Base-by-base conservation (phyloP, 2,113 vertebrate genomes). In the Asarcornis scutulata region DNA sequence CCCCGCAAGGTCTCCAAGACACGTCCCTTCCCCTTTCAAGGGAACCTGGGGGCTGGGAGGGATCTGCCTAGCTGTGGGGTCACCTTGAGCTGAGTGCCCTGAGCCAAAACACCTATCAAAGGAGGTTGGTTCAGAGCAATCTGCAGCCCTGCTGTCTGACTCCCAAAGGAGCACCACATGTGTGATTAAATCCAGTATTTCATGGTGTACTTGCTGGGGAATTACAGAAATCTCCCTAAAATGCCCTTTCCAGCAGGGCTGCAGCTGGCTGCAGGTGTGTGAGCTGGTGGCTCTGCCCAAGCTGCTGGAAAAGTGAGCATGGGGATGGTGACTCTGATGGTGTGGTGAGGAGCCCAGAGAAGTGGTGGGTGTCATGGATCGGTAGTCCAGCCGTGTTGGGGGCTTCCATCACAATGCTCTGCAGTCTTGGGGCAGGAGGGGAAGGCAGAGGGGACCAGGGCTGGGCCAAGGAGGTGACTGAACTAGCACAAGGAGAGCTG, bases 1-100 rank as follows among this genome's bases (percentile, higher is more conserved):
- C 55, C 50, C 12, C 18, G 6, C 11, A 4, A 25, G 50, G 21
- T 13, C 5, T 27, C 55, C 31, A 32, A 13, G n/a, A 59, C 36
- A 26, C 0, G 0, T 17, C 9, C 67, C 0, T 0, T 55, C 56
- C 60, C 62, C 34, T 40, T 53, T 18, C 1, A 4, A 27, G 81
- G 53, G 58, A 66, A 69, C 23, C 34, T 53, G n/a, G 44, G n/a
- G 18, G 7, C n/a, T 40, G 53, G 34, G n/a, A 79, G 50, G 71
- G 67, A 73, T 14, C 4, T 2, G 34, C 38, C 71, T 20, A 42
- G 42, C 38, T 8, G 0, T 13, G 44, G 17, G 6, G 52, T 53
- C 66, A 58, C n/a, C 40, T 38, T 29, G 46, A 83, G 68, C n/a
- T 25, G 63, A 71, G 18, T 29, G 67, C 14, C 29, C 36, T 1